Evolutionary conservation across 2,113 vertebrate species (phyloP), one percentile per base, ranked within the genome.

Genomic region (Eolophus roseicapilla): DNA sequence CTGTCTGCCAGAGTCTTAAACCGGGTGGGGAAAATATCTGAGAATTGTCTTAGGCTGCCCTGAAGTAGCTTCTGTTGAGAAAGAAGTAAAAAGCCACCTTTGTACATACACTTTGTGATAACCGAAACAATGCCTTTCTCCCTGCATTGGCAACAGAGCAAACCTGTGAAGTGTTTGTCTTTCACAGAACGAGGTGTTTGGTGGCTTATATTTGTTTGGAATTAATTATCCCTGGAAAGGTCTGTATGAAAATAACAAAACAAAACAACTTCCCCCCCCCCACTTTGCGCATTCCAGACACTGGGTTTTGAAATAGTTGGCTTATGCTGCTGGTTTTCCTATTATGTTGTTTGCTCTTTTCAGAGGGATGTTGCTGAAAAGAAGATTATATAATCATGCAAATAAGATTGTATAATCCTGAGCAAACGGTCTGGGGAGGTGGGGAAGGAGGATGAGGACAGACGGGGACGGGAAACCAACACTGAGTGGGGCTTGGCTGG

Each of bases 361-460:
- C 95, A 93, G 96, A 97, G 98, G 86, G 96, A 96, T 97, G 96
- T 81, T 95, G 85, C 96, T 98, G 93, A 97, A 97, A 97, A 96
- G 95, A 95, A 95, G 94, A 97, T 98, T 97, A 97, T 96, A 92
- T 97, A 97, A 98, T 97, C 88, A 97, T 97, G 97, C 96, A 98
- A 96, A 97, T 95, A 95, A 80, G 85, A 90, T 94, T 96, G 93
- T 95, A 64, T 92, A 97, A 92, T 93, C 91, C 93, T 95, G 82
- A 97, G 93, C 96, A 96, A 97, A 93, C 28, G 64, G 49, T 93
- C 93, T 5, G 31, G 39, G 21, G 44, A 82, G 53, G 63, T 23
- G 60, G 35, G 29, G 33, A 16, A 24, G 57, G 57, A 59, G 57
- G 57, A 59, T 1, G 4, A n/a, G 33, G 57, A 59, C 57, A 59